Base-by-base conservation (phyloP, 2,113 vertebrate genomes). In the Camelus dromedarius region DNA sequence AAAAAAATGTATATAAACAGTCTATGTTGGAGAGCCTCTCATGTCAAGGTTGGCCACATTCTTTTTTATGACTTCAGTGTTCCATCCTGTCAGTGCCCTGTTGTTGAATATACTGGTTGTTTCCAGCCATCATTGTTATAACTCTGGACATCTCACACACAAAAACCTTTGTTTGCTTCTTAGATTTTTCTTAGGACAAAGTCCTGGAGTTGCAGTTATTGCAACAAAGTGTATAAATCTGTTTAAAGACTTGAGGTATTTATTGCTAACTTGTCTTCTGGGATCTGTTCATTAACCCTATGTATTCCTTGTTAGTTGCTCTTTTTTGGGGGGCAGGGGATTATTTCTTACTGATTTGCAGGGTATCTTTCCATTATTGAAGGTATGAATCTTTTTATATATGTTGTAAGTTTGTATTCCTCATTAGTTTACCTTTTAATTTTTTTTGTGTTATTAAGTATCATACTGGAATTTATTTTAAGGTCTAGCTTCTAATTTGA, bases 141-240 rank as follows among this genome's bases (percentile, higher is more conserved):
- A 70, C n/a, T 89, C 70, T 64, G 19, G 87, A 26, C 3, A 38
- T 80, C 70, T 91, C 32, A 38, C 18, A 75, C 77, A 69, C 54
- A 70, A n/a, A 91, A 80, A 48, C 77, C 58, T 96, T 96, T 97
- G 66, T 96, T 77, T 92, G 46, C 80, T 48, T 35, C 83, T 66
- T 77, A 50, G 32, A 46, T 79, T 95, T 96, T 95, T 88, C 32
- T 91, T 95, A 58, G 76, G 75, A 76, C 79, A 58, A 52, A 92
- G 46, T 48, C 46, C 73, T 60, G n/a, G 70, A 87, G 38, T 94
- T 81, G 35, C 60, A 96, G 12, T 90, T 81, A 88, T 42, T 92
- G 88, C 91, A 91, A 96, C 46, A 91, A 83, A 94, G 76, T 95
- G 14, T 72, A 58, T 92, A 76, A 70, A 58, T 80, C 26, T 70